A percentile compares a stretch with the other conserved stretches of the same genome.
Evolutionary conservation across 2,113 vertebrate species (phyloP).

Genomic region (Forbesichthys agassizii): DNA sequence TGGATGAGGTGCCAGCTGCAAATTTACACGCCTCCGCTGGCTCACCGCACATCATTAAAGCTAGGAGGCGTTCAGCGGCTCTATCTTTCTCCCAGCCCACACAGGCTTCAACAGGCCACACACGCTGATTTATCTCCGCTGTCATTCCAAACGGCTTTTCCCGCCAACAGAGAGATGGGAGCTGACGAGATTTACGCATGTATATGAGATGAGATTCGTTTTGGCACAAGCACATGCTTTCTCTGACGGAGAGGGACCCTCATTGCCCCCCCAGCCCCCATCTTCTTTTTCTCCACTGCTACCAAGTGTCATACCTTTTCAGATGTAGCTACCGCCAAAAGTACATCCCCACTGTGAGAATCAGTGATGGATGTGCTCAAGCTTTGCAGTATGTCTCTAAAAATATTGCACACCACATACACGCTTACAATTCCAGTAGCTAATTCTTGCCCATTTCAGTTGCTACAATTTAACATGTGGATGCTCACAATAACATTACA

Average conservation of each 20-base stretch:
- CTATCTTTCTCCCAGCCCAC: slow-evolving; percentile 54
- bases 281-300: slow-evolving; percentile 7
- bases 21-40: slow-evolving; percentile 70
- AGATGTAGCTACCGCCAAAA: not conserved
- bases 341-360: slow-evolving; percentile 13
- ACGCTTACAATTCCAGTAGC: no score
- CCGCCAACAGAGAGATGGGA: slow-evolving; percentile 60
- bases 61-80: slow-evolving; percentile 61
- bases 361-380: slow-evolving; percentile 54
- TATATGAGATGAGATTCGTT: slow-evolving; percentile 69
- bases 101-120: slow-evolving; percentile 38
- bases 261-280: slow-evolving; percentile 10
- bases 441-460: no score
- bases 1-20: slow-evolving; percentile 69
- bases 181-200: slow-evolving; percentile 61
- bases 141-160: slow-evolving; percentile 68
- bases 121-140: slow-evolving; percentile 73
- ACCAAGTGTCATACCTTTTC: not conserved
- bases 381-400: no score
- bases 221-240: slow-evolving; percentile 59
- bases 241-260: slow-evolving; percentile 43
- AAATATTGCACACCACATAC: no score
- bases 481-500: no score
- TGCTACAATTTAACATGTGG: no score
- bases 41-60: slow-evolving; percentile 77